These are phyloP conservation scores for Sycobia sp. DNA, from an alignment of 1,140 invertebrate species.

Conservation along the genomic window DNA sequence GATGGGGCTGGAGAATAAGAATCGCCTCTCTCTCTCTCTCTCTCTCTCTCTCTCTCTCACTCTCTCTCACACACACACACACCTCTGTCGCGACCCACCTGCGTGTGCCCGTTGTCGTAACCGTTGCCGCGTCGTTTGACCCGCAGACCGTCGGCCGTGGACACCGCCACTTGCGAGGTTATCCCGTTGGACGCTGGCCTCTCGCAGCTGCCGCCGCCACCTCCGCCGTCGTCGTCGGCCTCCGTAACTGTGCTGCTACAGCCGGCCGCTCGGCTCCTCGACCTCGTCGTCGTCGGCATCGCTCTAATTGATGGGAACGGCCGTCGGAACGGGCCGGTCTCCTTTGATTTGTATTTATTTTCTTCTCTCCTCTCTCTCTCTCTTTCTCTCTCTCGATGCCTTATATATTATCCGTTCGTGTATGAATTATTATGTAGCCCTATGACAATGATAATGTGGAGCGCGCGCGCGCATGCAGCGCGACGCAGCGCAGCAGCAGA, in stretches of 20 bases:
- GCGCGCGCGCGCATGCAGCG: too few relatives aligned
- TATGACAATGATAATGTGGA: too few relatives aligned
- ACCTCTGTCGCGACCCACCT: too few relatives aligned
- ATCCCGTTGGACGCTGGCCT: neutral
- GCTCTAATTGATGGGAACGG: too few relatives aligned
- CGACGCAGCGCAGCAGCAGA: too few relatives aligned
- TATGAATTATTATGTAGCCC: too few relatives aligned
- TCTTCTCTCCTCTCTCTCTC: too few relatives aligned
- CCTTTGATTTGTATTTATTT: too few relatives aligned
- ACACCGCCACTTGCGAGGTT: neutral
- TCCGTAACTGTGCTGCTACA: neutral
- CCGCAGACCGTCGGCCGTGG: neutral
- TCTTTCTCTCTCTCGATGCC: too few relatives aligned
- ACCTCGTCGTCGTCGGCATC: too few relatives aligned
- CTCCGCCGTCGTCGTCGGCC: neutral
- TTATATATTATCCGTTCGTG: too few relatives aligned
- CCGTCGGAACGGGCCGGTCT: too few relatives aligned
- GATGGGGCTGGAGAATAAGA: neutral
- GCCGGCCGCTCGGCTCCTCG: neutral
- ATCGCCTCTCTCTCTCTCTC: neutral
- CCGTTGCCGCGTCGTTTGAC: neutral
- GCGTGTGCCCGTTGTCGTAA: neutral
- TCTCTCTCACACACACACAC: neutral
- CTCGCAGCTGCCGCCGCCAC: neutral
- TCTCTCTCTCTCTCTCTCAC: neutral